Conservation (phyloP, 2,113 vertebrate species). For the Lampris incognitus region DNA sequence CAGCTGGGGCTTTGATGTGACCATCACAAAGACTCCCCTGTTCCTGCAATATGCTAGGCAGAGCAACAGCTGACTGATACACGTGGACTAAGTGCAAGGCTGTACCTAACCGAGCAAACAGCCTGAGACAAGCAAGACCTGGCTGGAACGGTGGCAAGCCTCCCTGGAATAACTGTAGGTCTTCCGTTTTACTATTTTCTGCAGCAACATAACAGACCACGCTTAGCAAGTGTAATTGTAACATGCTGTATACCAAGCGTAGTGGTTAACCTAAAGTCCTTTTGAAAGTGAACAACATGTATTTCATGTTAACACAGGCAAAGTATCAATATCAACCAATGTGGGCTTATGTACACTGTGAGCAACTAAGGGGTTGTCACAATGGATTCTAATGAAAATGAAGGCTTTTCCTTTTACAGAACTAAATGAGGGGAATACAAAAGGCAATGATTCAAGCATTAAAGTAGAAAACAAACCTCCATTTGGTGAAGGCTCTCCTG, state of each 20-base stretch:
- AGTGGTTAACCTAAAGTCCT: no score
- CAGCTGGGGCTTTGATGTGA: no score
- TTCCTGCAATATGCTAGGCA: no score
- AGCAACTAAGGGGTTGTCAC: not conserved
- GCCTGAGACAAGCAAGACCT: not conserved
- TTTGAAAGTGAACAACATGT: no score
- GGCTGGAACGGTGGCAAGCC: not conserved
- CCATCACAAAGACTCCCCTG: no score
- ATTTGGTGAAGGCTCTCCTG: conserved; percentile 95
- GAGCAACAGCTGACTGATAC: not conserved
- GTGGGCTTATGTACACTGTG: not conserved
- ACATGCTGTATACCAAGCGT: no score
- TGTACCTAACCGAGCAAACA: not conserved
- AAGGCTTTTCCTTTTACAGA: not conserved
- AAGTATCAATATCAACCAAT: not conserved
- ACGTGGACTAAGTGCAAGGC: not conserved
- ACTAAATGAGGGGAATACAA: not conserved
- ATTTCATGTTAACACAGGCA: no score
- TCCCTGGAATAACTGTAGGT: no score
- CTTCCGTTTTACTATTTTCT: no score
- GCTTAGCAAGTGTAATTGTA: no score
- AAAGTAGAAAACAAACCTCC: conserved; percentile 86
- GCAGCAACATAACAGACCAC: no score
- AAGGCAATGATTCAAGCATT: not conserved
- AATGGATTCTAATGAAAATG: not conserved